phyloP scores from a whole-genome alignment of 2,797 vertebrate genomes.

The Diplodus sargus region DNA sequence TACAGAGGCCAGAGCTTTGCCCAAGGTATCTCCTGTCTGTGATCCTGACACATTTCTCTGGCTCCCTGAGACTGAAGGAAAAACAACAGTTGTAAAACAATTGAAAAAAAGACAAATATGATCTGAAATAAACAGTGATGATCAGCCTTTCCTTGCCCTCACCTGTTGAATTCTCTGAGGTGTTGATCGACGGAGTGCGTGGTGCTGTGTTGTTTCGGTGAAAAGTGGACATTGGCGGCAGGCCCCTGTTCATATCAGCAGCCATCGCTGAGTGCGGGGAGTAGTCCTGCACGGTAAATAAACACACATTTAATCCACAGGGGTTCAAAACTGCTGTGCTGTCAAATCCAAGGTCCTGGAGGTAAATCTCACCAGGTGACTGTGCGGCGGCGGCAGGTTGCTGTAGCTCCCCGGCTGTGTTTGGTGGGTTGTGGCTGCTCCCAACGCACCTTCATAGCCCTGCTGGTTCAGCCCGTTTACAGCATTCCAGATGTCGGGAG shows the following conservation, averaged over 20 bases:
- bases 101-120: neutral
- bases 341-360: conserved; percentile 31
- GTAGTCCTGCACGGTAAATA: conserved; percentile 85
- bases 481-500: conserved; percentile 96
- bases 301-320: conserved; percentile 43
- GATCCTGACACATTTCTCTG: conserved; percentile 90
- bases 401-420: conserved; percentile 90
- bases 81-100: neutral
- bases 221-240: conserved; percentile 98
- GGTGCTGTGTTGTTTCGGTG: conserved; percentile 87
- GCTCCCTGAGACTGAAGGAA: conserved; percentile 82
- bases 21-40: conserved; percentile 95
- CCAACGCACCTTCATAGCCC: conserved; percentile 93
- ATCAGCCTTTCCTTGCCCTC: conserved; percentile 58
- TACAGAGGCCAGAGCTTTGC: conserved; percentile 97
- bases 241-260: conserved; percentile 91
- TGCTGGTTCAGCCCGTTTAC: conserved; percentile 96
- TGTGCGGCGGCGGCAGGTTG: conserved; percentile 91
- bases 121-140: no score
- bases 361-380: conserved; percentile 91
- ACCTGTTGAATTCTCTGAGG: conserved; percentile 91
- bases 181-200: conserved; percentile 87
- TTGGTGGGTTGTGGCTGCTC: conserved; percentile 89
- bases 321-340: conserved; percentile 12
- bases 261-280: conserved; percentile 91